Evolutionary conservation across 2,113 vertebrate genomes (phyloP).

Genomic region (Prinia subflava): DNA sequence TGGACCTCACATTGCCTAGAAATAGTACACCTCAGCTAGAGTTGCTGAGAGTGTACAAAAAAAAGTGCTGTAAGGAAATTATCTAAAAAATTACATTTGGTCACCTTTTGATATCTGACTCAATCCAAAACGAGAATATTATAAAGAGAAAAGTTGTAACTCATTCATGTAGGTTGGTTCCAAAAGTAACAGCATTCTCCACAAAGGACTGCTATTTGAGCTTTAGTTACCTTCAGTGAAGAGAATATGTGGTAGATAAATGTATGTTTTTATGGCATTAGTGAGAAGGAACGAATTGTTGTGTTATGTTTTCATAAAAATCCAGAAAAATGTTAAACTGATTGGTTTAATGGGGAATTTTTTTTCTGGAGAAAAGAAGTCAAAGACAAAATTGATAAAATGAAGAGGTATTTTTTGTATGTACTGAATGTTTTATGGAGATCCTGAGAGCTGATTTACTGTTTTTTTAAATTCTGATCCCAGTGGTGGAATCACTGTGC

Average conservation of each 20-base stretch:
- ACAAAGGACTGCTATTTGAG: neutral
- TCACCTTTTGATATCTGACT: neutral
- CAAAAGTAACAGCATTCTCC: neutral
- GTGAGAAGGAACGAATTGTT: neutral
- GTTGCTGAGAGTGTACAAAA: neutral
- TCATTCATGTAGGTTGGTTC: neutral
- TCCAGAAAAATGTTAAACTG: neutral
- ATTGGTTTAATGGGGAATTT: neutral
- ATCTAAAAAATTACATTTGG: neutral
- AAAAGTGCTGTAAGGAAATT: neutral
- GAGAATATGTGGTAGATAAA: neutral
- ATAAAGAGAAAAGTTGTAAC: neutral
- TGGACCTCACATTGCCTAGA: neutral
- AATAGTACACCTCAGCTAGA: neutral
- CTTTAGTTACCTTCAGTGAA: neutral
- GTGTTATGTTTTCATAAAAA: neutral
- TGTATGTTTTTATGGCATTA: neutral
- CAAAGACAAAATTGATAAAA: neutral
- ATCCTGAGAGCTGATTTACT: neutral
- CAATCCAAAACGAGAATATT: neutral
- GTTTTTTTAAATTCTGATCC: neutral
- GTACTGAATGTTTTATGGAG: neutral
- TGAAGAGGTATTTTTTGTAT: neutral
- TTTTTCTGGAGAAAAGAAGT: neutral
- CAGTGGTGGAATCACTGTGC: neutral